phyloP scores from a whole-genome alignment of 2,113 vertebrate species.

The Pachycephala philippinensis region DNA sequence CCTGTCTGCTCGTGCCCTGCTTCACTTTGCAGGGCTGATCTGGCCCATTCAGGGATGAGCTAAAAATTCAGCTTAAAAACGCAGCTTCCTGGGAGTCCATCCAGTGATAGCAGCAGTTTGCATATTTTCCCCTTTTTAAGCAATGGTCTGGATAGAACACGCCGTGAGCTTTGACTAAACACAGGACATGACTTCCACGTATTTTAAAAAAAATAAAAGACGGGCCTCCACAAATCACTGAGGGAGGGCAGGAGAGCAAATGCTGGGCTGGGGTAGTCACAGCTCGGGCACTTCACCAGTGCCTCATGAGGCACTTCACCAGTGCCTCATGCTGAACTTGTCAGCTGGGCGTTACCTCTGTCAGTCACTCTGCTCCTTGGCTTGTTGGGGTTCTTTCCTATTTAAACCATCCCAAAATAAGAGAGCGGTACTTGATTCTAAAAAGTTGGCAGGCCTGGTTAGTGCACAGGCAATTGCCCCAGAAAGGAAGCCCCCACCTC shows the following conservation, averaged over 20 bases:
- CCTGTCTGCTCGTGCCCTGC: accelerated
- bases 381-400: not conserved
- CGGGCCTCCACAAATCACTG: not conserved
- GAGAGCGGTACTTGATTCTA: not conserved
- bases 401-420: not conserved
- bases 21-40: not conserved
- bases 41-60: not conserved
- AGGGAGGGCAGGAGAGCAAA: not conserved
- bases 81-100: not conserved
- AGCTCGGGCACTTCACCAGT: not conserved
- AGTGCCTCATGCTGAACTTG: not conserved
- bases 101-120: conserved; percentile 7
- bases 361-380: not conserved
- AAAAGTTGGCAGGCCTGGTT: not conserved
- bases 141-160: not conserved
- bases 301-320: not conserved
- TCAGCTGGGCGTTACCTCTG: not conserved
- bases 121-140: conserved; percentile 73
- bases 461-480: not conserved
- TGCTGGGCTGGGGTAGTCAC: not conserved
- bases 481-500: conserved; percentile 56
- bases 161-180: not conserved
- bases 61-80: not conserved
- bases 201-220: not conserved
- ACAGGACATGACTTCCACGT: not conserved